A percentile compares a stretch with the other conserved stretches of the same genome.
Conservation (phyloP, 92 coral and sea anemone species). For the Isaurus tuberculatus region DNA sequence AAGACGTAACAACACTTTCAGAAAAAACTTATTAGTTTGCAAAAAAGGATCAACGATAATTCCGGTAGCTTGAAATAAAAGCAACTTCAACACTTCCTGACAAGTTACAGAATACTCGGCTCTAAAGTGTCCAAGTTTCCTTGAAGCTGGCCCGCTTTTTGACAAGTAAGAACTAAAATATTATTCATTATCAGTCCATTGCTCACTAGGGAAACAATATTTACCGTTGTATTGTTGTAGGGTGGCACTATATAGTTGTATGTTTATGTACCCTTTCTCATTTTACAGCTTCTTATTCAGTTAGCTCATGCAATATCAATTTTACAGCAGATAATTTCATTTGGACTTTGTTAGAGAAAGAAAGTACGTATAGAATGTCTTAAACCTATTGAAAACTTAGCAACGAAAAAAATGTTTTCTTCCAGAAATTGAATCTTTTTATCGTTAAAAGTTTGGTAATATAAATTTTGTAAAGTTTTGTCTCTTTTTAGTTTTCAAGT, state of each 20-base stretch:
- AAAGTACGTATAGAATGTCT: no score
- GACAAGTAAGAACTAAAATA: neutral
- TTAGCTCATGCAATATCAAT: neutral
- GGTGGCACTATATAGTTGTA: neutral
- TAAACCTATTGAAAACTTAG: no score
- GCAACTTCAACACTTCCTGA: neutral
- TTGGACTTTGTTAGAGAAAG: no score
- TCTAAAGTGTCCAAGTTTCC: neutral
- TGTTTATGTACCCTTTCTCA: no score
- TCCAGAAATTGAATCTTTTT: neutral
- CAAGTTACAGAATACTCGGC: neutral
- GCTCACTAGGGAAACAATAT: neutral
- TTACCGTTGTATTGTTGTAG: neutral
- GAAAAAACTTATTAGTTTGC: slow-evolving; percentile 25
- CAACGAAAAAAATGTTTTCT: neutral
- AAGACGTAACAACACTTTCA: slow-evolving; percentile 18
- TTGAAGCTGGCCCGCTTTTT: neutral
- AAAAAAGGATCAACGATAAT: slow-evolving; percentile 5
- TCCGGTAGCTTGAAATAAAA: slow-evolving; percentile 6
- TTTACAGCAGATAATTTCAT: neutral
- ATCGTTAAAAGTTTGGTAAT: no score
- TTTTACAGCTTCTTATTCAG: neutral
- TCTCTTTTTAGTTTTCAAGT: no score
- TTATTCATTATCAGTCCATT: neutral
- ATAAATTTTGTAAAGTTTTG: no score